A percentile compares a stretch with the other conserved stretches of the same genome.
Conservation (phyloP, 1,140 invertebrate species). For the Drosophila oshimai region DNA sequence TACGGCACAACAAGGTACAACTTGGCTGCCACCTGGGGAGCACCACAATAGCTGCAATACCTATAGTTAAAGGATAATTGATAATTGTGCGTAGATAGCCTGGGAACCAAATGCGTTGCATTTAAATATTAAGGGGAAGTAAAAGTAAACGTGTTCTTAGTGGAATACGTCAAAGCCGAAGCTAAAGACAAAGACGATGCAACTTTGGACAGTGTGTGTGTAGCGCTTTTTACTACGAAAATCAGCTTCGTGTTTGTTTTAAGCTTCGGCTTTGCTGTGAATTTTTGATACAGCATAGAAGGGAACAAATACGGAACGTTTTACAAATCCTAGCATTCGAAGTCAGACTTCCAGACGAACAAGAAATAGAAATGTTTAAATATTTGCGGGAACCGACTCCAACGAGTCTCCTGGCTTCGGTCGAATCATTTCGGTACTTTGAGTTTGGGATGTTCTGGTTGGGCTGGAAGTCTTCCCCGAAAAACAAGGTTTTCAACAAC, state of each 20-base stretch:
- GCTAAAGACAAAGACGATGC: too few species aligned
- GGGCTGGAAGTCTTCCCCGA: conserved; percentile 17
- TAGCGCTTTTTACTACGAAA: too few species aligned
- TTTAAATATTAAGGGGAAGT: background rate
- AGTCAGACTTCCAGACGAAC: background rate
- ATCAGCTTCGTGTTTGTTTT: too few species aligned
- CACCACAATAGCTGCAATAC: background rate
- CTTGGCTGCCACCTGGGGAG: too few species aligned
- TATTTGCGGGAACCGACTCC: background rate
- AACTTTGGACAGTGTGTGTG: too few species aligned
- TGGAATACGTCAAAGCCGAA: too few species aligned
- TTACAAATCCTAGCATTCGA: too few species aligned
- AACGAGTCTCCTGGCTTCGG: conserved; percentile 2
- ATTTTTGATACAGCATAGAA: background rate
- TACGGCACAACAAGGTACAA: too few species aligned
- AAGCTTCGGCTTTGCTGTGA: too few species aligned
- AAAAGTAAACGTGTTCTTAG: too few species aligned
- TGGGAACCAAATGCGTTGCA: background rate
- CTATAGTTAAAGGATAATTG: background rate
- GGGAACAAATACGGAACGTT: background rate
- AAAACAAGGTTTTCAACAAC: background rate
- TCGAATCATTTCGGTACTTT: conserved; percentile 29
- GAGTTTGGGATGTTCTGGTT: conserved; percentile 18
- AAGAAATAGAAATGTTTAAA: background rate
- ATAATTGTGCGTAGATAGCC: background rate